Conservation (phyloP, 2,113 vertebrate species). For the Plectropomus leopardus region DNA sequence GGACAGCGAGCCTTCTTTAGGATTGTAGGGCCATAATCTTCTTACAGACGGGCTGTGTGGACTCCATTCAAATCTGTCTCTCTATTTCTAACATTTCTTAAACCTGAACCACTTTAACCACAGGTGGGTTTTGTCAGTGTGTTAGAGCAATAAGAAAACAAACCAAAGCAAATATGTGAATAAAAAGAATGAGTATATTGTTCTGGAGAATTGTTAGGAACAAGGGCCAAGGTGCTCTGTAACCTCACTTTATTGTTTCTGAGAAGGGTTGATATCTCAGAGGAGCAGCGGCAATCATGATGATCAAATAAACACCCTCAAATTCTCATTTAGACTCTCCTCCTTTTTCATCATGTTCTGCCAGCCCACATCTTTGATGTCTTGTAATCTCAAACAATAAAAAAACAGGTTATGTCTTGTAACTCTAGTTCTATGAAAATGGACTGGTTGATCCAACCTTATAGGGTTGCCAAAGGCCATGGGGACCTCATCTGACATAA, state of each 20-base stretch:
- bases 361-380: slow-evolving; percentile 9
- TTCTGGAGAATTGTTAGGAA: background rate
- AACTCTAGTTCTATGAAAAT: slow-evolving; percentile 3
- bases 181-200: background rate
- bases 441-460: background rate
- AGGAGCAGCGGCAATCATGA: slow-evolving; percentile 37
- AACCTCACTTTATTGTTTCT: slow-evolving; percentile 29
- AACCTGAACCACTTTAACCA: slow-evolving; percentile 16
- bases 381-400: slow-evolving; percentile 41
- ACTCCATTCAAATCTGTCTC: slow-evolving; percentile 46
- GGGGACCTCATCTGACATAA: background rate
- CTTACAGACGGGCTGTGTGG: slow-evolving; percentile 38
- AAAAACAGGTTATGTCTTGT: background rate
- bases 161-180: background rate
- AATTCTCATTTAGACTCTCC: slow-evolving; percentile 23
- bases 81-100: slow-evolving; percentile 19
- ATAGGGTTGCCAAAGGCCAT: background rate
- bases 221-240: background rate
- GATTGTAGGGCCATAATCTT: slow-evolving; percentile 40
- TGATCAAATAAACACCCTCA: slow-evolving; percentile 41
- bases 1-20: slow-evolving; percentile 19
- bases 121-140: slow-evolving; percentile 3
- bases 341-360: slow-evolving; percentile 34
- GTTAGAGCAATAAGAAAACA: background rate
- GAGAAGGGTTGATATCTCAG: slow-evolving; percentile 34